These are phyloP conservation scores for Ivindomyrus marchei DNA, from an alignment of 2,113 vertebrate genomes.

Conservation along the genomic window DNA sequence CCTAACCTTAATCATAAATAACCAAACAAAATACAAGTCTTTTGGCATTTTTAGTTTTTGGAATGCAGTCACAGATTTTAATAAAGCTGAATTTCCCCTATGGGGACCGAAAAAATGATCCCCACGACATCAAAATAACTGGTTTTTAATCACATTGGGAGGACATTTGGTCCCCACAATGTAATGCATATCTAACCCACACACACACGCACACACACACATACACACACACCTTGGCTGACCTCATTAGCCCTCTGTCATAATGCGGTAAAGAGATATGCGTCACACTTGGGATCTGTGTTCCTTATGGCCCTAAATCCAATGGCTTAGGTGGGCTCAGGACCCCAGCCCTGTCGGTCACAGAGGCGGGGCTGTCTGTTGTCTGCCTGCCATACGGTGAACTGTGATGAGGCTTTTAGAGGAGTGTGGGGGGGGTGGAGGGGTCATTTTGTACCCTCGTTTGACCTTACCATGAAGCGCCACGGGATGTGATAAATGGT, in stretches of 20 bases:
- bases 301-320: neutral
- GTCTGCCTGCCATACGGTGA: neutral
- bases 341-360: neutral
- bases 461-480: neutral
- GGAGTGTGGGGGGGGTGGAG: neutral
- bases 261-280: neutral
- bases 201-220: neutral
- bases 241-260: slow-evolving; percentile 6
- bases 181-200: neutral
- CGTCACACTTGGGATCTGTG: neutral
- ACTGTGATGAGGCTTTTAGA: neutral
- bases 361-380: neutral
- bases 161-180: neutral
- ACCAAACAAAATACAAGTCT: no score
- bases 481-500: neutral
- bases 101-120: neutral
- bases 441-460: neutral
- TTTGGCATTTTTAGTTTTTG: no score
- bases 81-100: no score
- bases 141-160: neutral
- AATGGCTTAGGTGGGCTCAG: neutral
- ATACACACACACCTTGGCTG: neutral
- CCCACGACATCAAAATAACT: neutral
- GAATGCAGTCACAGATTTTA: no score
- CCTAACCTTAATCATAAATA: no score